Conservation (phyloP, 1,140 invertebrate species). For the Drosophila carrolli region DNA sequence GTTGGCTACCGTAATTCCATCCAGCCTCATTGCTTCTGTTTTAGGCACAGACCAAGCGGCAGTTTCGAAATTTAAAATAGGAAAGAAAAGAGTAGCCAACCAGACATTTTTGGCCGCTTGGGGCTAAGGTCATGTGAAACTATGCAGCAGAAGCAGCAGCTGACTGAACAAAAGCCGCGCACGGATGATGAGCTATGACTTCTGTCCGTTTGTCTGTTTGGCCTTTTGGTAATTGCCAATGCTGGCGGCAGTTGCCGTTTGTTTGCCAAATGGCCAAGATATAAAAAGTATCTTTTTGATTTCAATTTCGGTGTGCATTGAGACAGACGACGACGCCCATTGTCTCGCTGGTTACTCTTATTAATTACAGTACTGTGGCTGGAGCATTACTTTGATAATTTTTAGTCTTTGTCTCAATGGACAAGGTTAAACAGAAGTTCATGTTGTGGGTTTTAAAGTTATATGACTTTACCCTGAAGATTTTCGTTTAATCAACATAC, state of each 20-base stretch:
- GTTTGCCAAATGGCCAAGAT: slow-evolving; percentile 47
- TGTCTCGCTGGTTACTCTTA: slow-evolving; percentile 57
- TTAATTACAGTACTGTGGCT: slow-evolving; percentile 46
- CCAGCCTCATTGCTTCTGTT: slow-evolving; percentile 66
- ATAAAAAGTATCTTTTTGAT: slow-evolving; percentile 52
- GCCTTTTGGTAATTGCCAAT: slow-evolving; percentile 73
- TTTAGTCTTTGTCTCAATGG: slow-evolving; percentile 36
- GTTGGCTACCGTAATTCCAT: slow-evolving; percentile 28
- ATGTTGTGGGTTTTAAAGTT: slow-evolving; percentile 33
- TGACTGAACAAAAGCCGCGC: slow-evolving; percentile 38
- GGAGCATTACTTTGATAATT: slow-evolving; percentile 43
- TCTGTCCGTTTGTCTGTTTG: slow-evolving; percentile 54
- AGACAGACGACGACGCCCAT: slow-evolving; percentile 55
- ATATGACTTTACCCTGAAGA: slow-evolving; percentile 32
- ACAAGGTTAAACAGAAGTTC: slow-evolving; percentile 58
- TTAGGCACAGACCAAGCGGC: slow-evolving; percentile 45
- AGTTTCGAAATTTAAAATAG: slow-evolving; percentile 60
- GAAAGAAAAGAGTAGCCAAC: slow-evolving; percentile 45
- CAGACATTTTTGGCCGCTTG: slow-evolving; percentile 47
- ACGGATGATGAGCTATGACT: slow-evolving; percentile 72
- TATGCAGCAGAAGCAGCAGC: slow-evolving; percentile 49
- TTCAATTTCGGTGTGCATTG: slow-evolving; percentile 65
- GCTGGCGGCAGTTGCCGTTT: slow-evolving; percentile 60
- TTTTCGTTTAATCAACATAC: slow-evolving; percentile 29
- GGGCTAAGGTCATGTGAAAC: slow-evolving; percentile 77